A percentile compares a stretch with the other conserved stretches of the same genome.
phyloP scores from a whole-genome alignment of 2,888 invertebrate genomes.

The Phyto melanocephala region DNA sequence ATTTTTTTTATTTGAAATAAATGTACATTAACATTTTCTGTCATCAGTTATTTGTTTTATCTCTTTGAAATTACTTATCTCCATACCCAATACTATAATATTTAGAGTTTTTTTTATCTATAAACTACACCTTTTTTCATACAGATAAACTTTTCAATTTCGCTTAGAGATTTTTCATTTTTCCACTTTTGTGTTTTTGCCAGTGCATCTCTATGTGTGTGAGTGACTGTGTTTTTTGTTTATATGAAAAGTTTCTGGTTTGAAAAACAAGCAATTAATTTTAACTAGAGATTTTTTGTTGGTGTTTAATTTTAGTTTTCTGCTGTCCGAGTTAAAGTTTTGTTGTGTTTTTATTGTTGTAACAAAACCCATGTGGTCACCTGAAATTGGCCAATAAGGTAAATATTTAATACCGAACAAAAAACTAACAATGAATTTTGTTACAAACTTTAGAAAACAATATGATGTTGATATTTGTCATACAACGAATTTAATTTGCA shows the following conservation, averaged over 20 bases:
- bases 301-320: slow-evolving; percentile 46
- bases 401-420: slow-evolving; percentile 6
- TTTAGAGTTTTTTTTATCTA: not conserved
- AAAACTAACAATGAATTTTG: not conserved
- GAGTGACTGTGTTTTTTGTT: too few relatives aligned
- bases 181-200: not conserved
- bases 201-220: not conserved
- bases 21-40: too few relatives aligned
- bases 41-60: too few relatives aligned
- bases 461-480: not conserved
- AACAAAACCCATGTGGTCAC: slow-evolving; percentile 46
- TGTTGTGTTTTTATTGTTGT: not conserved
- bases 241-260: slow-evolving; percentile 40
- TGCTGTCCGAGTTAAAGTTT: not conserved
- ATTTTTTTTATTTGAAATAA: too few relatives aligned
- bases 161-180: slow-evolving; percentile 16
- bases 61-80: not conserved
- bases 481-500: too few relatives aligned
- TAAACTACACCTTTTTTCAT: slow-evolving; percentile 18
- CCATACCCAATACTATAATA: not conserved
- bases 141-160: slow-evolving; percentile 23
- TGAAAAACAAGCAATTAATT: slow-evolving; percentile 58
- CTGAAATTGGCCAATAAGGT: slow-evolving; percentile 44
- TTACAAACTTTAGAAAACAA: slow-evolving; percentile 9
- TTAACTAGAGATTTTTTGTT: slow-evolving; percentile 35